phyloP scores from a whole-genome alignment of 2,888 invertebrate genomes.

The Lepidonotus clava region DNA sequence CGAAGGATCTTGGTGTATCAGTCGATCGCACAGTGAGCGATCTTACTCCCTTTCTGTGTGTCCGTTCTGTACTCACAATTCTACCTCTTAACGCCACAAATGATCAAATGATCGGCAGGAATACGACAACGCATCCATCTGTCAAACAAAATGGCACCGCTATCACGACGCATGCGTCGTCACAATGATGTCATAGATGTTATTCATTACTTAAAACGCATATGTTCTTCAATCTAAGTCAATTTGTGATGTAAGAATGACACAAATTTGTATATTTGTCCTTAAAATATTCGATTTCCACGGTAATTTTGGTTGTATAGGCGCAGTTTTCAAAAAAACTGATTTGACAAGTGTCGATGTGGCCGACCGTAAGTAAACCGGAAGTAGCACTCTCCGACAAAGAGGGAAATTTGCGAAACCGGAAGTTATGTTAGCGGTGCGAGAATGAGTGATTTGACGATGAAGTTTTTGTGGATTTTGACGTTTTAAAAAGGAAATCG shows the following conservation, averaged over 20 bases:
- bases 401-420: background rate
- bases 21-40: background rate
- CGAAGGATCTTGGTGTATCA: background rate
- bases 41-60: background rate
- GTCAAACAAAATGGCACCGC: constrained; percentile 55
- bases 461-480: constrained; percentile 5
- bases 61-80: background rate
- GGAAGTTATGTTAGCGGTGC: background rate
- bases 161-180: constrained; percentile 46
- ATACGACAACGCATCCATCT: constrained; percentile 23
- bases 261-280: no score
- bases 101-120: constrained; percentile 26
- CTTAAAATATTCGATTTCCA: no score
- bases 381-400: background rate
- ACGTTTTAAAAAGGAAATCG: background rate
- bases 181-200: constrained; percentile 52
- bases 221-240: background rate
- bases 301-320: no score
- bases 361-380: background rate
- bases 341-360: constrained; percentile 22
- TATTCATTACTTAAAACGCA: constrained; percentile 26
- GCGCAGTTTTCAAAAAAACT: no score
- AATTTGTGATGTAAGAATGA: no score
- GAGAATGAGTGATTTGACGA: background rate
- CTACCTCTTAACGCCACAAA: constrained; percentile 9